Base-by-base conservation (phyloP, 2,888 invertebrate species). In the Sycophila texana region DNA sequence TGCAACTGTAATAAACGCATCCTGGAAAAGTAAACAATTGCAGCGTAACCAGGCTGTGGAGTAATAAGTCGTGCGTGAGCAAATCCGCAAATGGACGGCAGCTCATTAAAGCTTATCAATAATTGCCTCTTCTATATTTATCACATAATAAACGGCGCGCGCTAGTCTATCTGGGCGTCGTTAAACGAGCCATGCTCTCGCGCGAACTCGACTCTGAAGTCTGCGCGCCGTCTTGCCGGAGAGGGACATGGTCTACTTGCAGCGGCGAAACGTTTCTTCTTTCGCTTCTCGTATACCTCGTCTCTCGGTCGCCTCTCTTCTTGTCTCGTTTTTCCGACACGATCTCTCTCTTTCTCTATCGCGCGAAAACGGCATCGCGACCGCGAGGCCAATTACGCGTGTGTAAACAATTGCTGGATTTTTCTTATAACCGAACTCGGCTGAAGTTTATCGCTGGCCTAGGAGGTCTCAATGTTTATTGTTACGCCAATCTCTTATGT, bases 101-200 rank as follows among this genome's bases (percentile, higher is more conserved):
- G 84, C 88, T 87, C 89, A 88, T 89, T 89, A 88, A 87, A 85
- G 86, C 88, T 89, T 89, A 89, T 89, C 89, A 87, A 89, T 89
- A 89, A 89, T 89, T 87, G 87, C 86, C 82, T 88, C 88, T 82
- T 87, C 87, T 88, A 87, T 87, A 87, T 87, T 87, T 88, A 88
- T 88, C 87, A 85, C 87, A 84, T 87, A 87, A 88, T 86, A 87
- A 88, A 39, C 39, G 26, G 39, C 39, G 87, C 86, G 81, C 66
- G 87, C 53, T 86, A 84, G 71, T 60, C 39, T 49, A 75, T 60
- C 57, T 20, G 53, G 18, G 14, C 74, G 20, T 88, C 86, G 85
- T 88, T 89, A 89, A 85, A 84, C 83, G 82, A 77, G 70, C 80
- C 79, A 79, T 82, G 77, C 79, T 81, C 77, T 68, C 47, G 30